A percentile compares a stretch with the other conserved stretches of the same genome.
Evolutionary conservation across 2,888 invertebrate genomes (phyloP).

Genomic region (Folsomia manolachei): DNA sequence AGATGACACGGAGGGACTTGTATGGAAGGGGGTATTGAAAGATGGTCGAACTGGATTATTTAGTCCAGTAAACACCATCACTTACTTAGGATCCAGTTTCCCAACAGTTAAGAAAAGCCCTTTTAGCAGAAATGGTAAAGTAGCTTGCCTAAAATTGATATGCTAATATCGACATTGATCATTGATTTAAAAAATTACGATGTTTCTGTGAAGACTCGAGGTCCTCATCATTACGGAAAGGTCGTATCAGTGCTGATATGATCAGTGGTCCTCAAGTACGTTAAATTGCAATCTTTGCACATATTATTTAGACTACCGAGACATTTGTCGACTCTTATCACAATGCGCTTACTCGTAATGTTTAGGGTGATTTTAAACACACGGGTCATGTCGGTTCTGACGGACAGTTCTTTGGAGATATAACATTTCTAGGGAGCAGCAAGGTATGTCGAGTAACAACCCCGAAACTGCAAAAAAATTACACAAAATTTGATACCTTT

Average conservation of each 20-base stretch:
- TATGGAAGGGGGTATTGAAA: constrained; percentile 86
- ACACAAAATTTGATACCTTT: too few species aligned
- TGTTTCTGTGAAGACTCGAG: constrained; percentile 47
- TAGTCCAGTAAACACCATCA: constrained; percentile 83
- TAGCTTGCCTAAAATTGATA: too few species aligned
- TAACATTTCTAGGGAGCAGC: constrained; percentile 69
- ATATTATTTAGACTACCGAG: too few species aligned
- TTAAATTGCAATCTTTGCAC: too few species aligned
- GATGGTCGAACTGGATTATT: constrained; percentile 91
- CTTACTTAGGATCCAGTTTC: constrained; percentile 76
- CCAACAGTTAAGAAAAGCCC: constrained; percentile 60
- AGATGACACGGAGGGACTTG: constrained; percentile 33
- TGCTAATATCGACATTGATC: too few species aligned
- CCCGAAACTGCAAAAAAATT: too few species aligned
- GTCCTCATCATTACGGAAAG: constrained; percentile 53
- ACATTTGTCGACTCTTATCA: too few species aligned
- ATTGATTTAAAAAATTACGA: too few species aligned
- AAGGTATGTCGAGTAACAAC: too few species aligned
- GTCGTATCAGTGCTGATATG: constrained; percentile 81
- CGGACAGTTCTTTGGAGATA: constrained; percentile 94
- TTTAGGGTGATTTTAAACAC: constrained; percentile 94
- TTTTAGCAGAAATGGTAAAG: constrained; percentile 55
- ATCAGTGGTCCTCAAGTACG: too few species aligned
- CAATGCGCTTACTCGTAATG: constrained; percentile 63
- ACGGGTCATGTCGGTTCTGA: constrained; percentile 95